phyloP scores from a whole-genome alignment of 2,113 vertebrate species.

The Lepus europaeus region DNA sequence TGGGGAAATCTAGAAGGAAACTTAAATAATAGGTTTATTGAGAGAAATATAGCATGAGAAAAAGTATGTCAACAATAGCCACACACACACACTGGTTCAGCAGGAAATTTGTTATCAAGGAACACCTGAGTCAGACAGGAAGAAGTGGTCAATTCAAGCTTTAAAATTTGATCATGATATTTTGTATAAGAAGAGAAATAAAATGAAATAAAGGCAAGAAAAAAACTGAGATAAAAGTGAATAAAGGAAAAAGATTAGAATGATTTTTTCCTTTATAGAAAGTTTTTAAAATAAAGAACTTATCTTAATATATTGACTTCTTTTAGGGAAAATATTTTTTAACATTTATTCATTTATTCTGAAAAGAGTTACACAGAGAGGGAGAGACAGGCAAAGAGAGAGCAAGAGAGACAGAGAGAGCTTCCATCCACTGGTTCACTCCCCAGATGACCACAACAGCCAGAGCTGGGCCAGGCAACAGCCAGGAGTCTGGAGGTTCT shows the following conservation, averaged over 20 bases:
- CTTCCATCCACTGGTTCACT: no score
- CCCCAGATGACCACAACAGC: no score
- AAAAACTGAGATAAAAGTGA: not conserved
- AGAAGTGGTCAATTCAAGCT: not conserved
- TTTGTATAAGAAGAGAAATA: not conserved
- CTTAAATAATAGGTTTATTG: not conserved
- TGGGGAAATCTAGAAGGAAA: not conserved
- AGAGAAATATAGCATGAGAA: not conserved
- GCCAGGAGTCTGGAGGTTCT: no score
- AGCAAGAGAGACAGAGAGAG: no score
- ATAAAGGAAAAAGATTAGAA: not conserved
- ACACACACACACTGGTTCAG: not conserved
- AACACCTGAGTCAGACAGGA: not conserved
- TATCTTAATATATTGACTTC: slow-evolving; percentile 9
- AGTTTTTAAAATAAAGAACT: not conserved
- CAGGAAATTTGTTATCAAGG: not conserved
- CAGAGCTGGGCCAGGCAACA: no score
- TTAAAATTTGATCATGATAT: slow-evolving; percentile 15
- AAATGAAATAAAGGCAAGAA: slow-evolving; percentile 32
- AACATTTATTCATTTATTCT: no score
- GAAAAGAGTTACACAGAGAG: no score
- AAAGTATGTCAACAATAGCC: not conserved
- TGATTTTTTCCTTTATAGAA: slow-evolving; percentile 1
- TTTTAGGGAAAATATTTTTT: not conserved
- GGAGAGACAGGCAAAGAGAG: no score